Evolutionary conservation across 2,888 invertebrate species (phyloP).

Genomic region (Meandrusa payeni): DNA sequence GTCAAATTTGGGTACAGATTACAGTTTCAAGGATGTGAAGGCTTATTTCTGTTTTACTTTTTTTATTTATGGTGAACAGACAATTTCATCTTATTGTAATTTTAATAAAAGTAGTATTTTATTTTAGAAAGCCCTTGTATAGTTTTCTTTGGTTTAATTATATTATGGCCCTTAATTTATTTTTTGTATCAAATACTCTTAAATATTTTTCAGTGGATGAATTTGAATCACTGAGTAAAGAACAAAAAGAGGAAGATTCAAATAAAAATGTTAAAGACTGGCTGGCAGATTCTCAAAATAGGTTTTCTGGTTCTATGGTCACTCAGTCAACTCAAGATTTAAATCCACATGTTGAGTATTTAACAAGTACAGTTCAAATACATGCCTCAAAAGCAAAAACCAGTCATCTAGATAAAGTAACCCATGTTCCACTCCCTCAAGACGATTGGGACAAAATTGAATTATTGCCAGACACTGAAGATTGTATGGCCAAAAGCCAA

Average conservation of each 20-base stretch:
- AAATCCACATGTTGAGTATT: conserved; percentile 38
- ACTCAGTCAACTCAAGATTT: conserved; percentile 44
- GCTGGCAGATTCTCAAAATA: conserved; percentile 64
- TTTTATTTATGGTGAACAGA: too few relatives aligned
- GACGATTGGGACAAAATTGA: conserved; percentile 74
- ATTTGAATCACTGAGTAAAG: conserved; percentile 40
- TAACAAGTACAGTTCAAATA: conserved; percentile 52
- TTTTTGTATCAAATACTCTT: too few relatives aligned
- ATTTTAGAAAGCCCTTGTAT: too few relatives aligned
- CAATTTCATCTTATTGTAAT: too few relatives aligned
- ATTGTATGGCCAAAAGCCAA: conserved; percentile 37
- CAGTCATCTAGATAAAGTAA: conserved; percentile 39
- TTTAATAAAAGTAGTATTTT: too few relatives aligned
- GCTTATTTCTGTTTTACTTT: too few relatives aligned
- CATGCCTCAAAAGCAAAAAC: conserved; percentile 44
- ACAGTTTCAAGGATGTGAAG: too few relatives aligned
- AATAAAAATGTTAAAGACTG: conserved; percentile 62
- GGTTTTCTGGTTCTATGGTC: conserved; percentile 51
- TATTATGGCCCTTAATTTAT: too few relatives aligned
- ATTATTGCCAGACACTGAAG: conserved; percentile 49
- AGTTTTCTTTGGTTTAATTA: too few relatives aligned
- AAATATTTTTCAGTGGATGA: conserved; percentile 56
- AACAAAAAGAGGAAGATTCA: conserved; percentile 43
- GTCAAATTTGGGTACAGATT: too few relatives aligned
- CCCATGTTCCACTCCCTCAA: conserved; percentile 47